These are phyloP conservation scores for Gadus chalcogrammus DNA, from an alignment of 2,113 vertebrate genomes.

Conservation along the genomic window DNA sequence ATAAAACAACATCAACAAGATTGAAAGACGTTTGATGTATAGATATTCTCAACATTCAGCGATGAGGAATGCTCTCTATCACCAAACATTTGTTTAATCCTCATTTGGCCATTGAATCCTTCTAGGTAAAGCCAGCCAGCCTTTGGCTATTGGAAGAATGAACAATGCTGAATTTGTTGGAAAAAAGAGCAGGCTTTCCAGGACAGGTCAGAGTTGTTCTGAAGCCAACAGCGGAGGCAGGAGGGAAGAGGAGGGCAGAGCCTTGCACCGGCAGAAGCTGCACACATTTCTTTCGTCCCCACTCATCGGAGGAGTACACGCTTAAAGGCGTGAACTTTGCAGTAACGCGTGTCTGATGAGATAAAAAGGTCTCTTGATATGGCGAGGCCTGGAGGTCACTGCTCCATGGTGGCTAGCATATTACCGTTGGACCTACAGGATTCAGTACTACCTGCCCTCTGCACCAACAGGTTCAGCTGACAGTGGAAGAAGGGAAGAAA, in stretches of 20 bases:
- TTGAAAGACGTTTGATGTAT: neutral
- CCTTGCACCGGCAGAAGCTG: neutral
- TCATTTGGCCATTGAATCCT: no score
- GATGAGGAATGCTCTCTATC: no score
- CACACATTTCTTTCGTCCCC: neutral
- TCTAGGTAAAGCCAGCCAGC: no score
- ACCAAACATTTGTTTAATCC: no score
- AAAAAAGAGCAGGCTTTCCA: no score
- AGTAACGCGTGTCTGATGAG: constrained; percentile 8
- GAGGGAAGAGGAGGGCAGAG: neutral
- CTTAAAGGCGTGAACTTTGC: constrained; percentile 14
- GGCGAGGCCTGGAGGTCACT: constrained; percentile 17
- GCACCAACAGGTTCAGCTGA: constrained; percentile 18
- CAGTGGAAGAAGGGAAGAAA: constrained; percentile 18
- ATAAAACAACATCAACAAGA: neutral
- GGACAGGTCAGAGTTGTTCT: no score
- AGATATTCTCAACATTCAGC: no score
- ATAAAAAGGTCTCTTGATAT: constrained; percentile 34
- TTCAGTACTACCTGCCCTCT: constrained; percentile 29
- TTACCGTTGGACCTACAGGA: constrained; percentile 28
- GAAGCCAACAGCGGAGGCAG: no score
- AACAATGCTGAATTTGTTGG: no score
- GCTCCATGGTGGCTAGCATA: constrained; percentile 9
- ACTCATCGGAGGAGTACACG: constrained; percentile 5
- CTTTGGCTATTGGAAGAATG: no score